Evolutionary conservation across 1,140 invertebrate genomes (phyloP).

Genomic region (Drosophila fuyamai): DNA sequence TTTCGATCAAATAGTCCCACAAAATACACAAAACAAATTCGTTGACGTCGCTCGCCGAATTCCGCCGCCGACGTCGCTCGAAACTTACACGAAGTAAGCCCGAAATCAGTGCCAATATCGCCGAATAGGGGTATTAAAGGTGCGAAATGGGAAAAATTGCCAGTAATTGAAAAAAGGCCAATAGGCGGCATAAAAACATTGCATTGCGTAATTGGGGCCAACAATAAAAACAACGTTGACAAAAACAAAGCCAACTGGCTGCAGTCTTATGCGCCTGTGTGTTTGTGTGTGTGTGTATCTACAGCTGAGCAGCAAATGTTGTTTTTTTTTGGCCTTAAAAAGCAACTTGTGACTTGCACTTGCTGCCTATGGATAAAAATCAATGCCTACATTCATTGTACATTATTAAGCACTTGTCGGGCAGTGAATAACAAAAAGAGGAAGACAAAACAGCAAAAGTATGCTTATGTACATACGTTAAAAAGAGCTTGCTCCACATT

Average conservation of each 20-base stretch:
- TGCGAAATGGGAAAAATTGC: constrained; percentile 11
- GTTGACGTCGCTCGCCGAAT: constrained; percentile 19
- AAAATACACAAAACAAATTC: constrained; percentile 63
- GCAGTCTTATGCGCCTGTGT: constrained; percentile 58
- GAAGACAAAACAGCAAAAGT: constrained; percentile 20
- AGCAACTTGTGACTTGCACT: constrained; percentile 46
- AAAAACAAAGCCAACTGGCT: constrained; percentile 45
- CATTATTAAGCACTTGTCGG: constrained; percentile 37
- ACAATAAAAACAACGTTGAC: constrained; percentile 34
- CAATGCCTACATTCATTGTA: constrained; percentile 35
- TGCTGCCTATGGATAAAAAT: constrained; percentile 50
- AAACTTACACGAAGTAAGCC: constrained; percentile 58
- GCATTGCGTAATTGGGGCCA: constrained; percentile 69
- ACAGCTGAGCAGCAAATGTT: constrained; percentile 43
- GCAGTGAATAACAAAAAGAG: constrained; percentile 17
- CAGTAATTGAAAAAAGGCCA: constrained; percentile 16
- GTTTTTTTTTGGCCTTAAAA: constrained; percentile 58
- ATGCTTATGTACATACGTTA: constrained; percentile 15
- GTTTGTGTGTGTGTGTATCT: constrained; percentile 45
- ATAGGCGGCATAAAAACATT: constrained; percentile 51
- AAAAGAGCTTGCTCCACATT: constrained; percentile 59
- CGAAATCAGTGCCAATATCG: constrained; percentile 18
- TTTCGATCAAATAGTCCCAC: constrained; percentile 43
- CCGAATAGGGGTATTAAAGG: constrained; percentile 10
- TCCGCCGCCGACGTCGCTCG: constrained; percentile 33